Conservation (phyloP, 2,888 invertebrate species). For the Glyphotaelius pellucidus region DNA sequence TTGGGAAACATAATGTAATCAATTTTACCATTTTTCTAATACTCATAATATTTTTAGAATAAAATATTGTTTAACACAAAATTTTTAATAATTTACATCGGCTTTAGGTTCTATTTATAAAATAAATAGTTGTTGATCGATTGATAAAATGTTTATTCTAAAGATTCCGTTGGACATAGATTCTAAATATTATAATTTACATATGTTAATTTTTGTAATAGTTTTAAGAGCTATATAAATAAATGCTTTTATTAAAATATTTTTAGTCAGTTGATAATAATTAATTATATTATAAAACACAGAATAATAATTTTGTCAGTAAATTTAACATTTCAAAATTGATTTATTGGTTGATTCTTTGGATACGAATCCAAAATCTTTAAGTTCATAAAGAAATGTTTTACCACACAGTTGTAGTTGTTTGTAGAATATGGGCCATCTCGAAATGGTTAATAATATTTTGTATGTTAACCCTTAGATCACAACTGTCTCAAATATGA, state of each 20-base stretch:
- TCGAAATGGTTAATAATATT: background rate
- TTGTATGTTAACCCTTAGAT: background rate
- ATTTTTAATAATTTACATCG: background rate
- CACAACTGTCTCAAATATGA: background rate
- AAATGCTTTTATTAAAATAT: background rate
- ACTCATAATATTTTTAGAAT: constrained; percentile 16
- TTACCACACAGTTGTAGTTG: background rate
- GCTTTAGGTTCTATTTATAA: background rate
- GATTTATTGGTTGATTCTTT: background rate
- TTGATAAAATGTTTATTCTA: background rate
- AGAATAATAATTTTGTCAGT: background rate
- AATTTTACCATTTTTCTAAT: constrained; percentile 35
- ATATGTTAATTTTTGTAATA: background rate
- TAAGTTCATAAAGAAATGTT: background rate
- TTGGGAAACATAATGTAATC: background rate
- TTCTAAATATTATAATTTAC: background rate
- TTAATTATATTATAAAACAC: background rate
- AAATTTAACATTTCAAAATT: background rate
- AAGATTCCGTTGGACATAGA: background rate
- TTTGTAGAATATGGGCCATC: background rate
- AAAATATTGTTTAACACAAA: background rate
- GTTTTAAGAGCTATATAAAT: background rate
- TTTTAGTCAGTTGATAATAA: background rate
- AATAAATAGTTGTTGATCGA: background rate
- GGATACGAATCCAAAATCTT: background rate